phyloP scores from a whole-genome alignment of 2,888 invertebrate species.

The Hydrotaea cyrtoneurina region DNA sequence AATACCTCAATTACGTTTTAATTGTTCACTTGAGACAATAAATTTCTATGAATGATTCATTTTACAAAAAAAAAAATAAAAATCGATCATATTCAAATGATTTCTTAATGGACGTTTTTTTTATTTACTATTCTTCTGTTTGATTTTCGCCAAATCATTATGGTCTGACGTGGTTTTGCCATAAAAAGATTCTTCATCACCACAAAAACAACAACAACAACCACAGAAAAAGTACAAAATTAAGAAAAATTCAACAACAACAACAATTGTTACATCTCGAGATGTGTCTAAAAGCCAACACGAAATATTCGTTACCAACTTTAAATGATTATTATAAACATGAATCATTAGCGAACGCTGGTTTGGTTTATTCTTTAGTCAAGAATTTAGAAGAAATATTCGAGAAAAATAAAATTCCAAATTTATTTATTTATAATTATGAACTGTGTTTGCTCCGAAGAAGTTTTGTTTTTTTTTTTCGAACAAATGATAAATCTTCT shows the following conservation, averaged over 20 bases:
- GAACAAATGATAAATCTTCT: too few relatives aligned
- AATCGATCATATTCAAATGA: background rate
- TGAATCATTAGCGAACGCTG: background rate
- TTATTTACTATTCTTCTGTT: background rate
- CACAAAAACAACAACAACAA: background rate
- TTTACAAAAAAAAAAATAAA: background rate
- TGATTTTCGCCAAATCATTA: background rate
- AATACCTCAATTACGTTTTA: background rate
- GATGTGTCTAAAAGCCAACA: background rate
- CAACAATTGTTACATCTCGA: background rate
- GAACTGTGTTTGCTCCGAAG: background rate
- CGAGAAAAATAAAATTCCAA: too few relatives aligned
- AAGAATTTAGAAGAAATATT: too few relatives aligned
- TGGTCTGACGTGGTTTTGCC: background rate
- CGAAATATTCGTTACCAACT: background rate
- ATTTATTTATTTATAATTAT: too few relatives aligned
- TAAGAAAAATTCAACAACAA: too few relatives aligned
- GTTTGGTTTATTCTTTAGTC: too few relatives aligned
- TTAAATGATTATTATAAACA: background rate
- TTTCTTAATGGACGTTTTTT: background rate
- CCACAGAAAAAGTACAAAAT: background rate
- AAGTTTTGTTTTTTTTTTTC: too few relatives aligned
- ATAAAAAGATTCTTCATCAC: constrained; percentile 1
- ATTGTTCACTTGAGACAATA: background rate
- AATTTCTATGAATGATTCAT: background rate